phyloP scores from a whole-genome alignment of 1,140 invertebrate genomes.

The Melitaea cinxia region DNA sequence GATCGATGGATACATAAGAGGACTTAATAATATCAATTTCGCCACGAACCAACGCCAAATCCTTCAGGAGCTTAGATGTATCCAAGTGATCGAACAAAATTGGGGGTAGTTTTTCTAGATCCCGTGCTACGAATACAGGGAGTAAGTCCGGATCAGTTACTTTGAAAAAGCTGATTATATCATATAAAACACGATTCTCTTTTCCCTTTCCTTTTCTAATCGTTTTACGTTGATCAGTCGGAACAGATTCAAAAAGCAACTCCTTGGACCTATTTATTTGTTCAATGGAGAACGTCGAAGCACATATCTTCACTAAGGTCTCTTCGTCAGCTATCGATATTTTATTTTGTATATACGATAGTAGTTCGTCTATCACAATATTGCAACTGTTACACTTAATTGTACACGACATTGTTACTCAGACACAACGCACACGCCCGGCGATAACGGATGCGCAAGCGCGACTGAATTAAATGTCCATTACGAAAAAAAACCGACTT shows the following conservation, averaged over 20 bases:
- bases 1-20: conserved; percentile 23
- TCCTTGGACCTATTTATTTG: background rate
- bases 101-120: conserved; percentile 31
- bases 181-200: conserved; percentile 23
- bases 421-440: too few relatives aligned
- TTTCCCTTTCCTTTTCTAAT: conserved; percentile 15
- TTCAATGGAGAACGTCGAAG: conserved; percentile 5
- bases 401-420: too few relatives aligned
- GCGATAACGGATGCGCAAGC: too few relatives aligned
- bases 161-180: conserved; percentile 27
- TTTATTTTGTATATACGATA: conserved; percentile 13
- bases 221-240: background rate
- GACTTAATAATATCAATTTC: conserved; percentile 36
- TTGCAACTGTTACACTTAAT: conserved; percentile 6
- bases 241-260: conserved; percentile 2
- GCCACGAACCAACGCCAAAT: conserved; percentile 12
- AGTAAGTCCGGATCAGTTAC: conserved; percentile 22
- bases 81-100: conserved; percentile 35
- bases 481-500: too few relatives aligned
- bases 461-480: too few relatives aligned
- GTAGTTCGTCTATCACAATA: conserved; percentile 7
- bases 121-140: conserved; percentile 21
- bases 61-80: conserved; percentile 21
- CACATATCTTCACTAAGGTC: conserved; percentile 12
- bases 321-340: background rate